phyloP scores from a whole-genome alignment of 1,140 invertebrate genomes.

The Drosophila punjabiensis region DNA sequence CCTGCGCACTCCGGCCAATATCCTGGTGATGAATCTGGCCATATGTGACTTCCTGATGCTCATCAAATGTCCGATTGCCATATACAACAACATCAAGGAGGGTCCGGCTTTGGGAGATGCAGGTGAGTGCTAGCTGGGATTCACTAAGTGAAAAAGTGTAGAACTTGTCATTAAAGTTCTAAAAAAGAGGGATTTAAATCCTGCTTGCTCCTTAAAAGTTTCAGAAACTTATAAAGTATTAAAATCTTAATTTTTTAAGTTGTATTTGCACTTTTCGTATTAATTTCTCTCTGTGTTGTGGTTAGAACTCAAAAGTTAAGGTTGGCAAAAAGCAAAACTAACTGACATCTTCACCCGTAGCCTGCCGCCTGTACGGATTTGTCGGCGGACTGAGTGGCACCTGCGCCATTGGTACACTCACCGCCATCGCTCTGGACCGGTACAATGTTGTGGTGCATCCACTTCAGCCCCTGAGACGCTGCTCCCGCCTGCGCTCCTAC shows the following conservation, averaged over 20 bases:
- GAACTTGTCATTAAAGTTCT: too few relatives aligned
- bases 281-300: neutral
- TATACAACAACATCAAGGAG: constrained; percentile 89
- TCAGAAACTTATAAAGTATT: neutral
- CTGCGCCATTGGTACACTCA: constrained; percentile 89
- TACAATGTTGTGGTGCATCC: constrained; percentile 91
- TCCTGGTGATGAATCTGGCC: constrained; percentile 91
- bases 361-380: constrained; percentile 90
- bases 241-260: neutral
- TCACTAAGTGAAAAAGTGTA: too few relatives aligned
- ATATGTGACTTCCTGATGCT: constrained; percentile 91
- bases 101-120: constrained; percentile 89
- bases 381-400: constrained; percentile 90
- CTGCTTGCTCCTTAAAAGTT: neutral
- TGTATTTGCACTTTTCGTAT: too few relatives aligned
- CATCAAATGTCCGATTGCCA: constrained; percentile 89
- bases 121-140: constrained; percentile 85
- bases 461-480: constrained; percentile 87
- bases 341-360: constrained; percentile 85
- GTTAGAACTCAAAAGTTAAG: neutral
- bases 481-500: constrained; percentile 88
- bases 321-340: neutral
- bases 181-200: neutral
- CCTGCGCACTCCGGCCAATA: constrained; percentile 91
- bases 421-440: constrained; percentile 90